A percentile compares a stretch with the other conserved stretches of the same genome.
Evolutionary conservation across 2,888 invertebrate genomes (phyloP).

Genomic region (Notodonta dromedarius): DNA sequence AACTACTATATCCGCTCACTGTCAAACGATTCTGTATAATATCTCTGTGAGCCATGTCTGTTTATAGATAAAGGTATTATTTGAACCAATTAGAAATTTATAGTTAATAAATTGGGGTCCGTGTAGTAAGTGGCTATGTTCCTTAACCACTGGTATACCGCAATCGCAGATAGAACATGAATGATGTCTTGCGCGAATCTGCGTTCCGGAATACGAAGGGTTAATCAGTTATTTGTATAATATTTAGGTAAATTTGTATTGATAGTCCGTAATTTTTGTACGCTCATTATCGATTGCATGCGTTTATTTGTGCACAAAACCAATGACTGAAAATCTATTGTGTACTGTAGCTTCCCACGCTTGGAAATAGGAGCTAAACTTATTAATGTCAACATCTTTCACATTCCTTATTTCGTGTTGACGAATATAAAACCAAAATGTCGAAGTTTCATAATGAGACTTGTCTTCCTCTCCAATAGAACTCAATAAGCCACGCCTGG

Average conservation of each 20-base stretch:
- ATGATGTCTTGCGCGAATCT: too few relatives aligned
- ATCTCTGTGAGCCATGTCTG: not conserved
- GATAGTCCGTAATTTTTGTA: constrained; percentile 20
- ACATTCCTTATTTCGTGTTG: constrained; percentile 4
- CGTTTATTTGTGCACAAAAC: constrained; percentile 5
- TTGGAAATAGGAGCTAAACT: not conserved
- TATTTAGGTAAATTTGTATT: constrained; percentile 23
- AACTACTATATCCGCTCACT: constrained; percentile 1
- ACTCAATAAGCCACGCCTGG: not conserved
- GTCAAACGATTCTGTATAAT: not conserved
- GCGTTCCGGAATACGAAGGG: too few relatives aligned
- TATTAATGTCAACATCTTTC: not conserved
- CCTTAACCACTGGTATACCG: too few relatives aligned
- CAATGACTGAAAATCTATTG: constrained; percentile 1
- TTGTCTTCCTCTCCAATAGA: too few relatives aligned
- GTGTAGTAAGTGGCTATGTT: constrained; percentile 32
- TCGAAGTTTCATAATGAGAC: not conserved
- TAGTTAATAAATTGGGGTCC: constrained; percentile 15
- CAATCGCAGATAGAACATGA: too few relatives aligned
- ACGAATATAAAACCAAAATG: not conserved
- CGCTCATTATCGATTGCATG: constrained; percentile 12
- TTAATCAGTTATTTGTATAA: constrained; percentile 26
- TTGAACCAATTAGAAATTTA: constrained; percentile 13
- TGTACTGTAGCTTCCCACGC: not conserved
- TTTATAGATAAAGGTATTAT: constrained; percentile 9